These are phyloP conservation scores for Noctua janthina DNA, from an alignment of 2,888 invertebrate species.

Conservation along the genomic window DNA sequence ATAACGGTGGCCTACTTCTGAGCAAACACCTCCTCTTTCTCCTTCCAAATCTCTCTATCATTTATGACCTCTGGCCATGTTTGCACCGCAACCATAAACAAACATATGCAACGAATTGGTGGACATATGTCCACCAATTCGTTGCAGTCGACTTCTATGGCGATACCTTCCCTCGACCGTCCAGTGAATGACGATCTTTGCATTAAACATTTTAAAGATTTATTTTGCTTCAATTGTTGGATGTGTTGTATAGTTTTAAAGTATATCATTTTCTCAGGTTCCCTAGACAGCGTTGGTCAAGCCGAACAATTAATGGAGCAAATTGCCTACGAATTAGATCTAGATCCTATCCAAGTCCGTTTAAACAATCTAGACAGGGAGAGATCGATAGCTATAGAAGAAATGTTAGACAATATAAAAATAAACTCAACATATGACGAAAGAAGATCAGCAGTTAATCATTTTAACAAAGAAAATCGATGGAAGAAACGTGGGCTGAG, in stretches of 20 bases:
- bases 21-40: not conserved
- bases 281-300: slow-evolving; percentile 89
- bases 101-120: no score
- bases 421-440: slow-evolving; percentile 87
- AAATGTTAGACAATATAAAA: slow-evolving; percentile 89
- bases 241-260: not conserved
- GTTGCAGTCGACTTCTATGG: not conserved
- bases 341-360: slow-evolving; percentile 90
- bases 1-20: no score
- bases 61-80: not conserved
- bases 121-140: not conserved
- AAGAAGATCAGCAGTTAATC: slow-evolving; percentile 84
- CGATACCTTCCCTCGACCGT: not conserved
- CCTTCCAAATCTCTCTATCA: not conserved
- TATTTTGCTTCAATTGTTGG: not conserved
- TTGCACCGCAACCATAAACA: not conserved
- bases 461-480: slow-evolving; percentile 91
- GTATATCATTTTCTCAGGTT: slow-evolving; percentile 70
- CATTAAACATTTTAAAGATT: not conserved
- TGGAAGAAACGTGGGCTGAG: slow-evolving; percentile 93
- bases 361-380: slow-evolving; percentile 85
- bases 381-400: slow-evolving; percentile 72
- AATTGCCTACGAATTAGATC: slow-evolving; percentile 87
- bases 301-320: slow-evolving; percentile 92
- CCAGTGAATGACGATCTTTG: not conserved